A percentile compares a stretch with the other conserved stretches of the same genome.
phyloP scores from a whole-genome alignment of 2,888 invertebrate genomes.

The Hololepta plana region DNA sequence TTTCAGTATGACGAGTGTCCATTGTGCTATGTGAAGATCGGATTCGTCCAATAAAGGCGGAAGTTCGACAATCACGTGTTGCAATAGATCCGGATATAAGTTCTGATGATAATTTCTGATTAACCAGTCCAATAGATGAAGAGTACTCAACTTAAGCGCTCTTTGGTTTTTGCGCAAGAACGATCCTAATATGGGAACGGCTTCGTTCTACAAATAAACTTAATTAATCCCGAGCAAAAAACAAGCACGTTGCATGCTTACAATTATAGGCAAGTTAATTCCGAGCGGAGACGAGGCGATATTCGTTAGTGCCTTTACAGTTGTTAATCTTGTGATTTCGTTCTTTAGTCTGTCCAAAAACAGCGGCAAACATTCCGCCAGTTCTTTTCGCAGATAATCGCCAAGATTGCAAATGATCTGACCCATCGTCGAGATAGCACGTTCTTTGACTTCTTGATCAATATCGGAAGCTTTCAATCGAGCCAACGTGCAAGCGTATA shows the following conservation, averaged over 20 bases:
- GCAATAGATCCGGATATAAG: conserved; percentile 45
- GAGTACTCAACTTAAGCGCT: conserved; percentile 77
- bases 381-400: conserved; percentile 62
- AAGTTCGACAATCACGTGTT: conserved; percentile 67
- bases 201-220: conserved; percentile 48
- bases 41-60: conserved; percentile 83
- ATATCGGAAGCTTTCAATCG: conserved; percentile 88
- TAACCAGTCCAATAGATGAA: conserved; percentile 77
- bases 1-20: conserved; percentile 66
- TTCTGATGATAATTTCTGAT: conserved; percentile 66
- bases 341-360: conserved; percentile 89
- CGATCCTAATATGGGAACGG: conserved; percentile 80
- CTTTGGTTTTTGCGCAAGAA: conserved; percentile 94
- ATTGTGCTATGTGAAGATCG: conserved; percentile 92
- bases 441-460: conserved; percentile 98
- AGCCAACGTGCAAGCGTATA: conserved; percentile 71
- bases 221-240: conserved; percentile 11
- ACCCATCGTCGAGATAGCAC: conserved; percentile 93
- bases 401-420: conserved; percentile 87
- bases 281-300: conserved; percentile 80
- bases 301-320: conserved; percentile 89
- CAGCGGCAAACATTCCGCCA: conserved; percentile 77
- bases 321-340: conserved; percentile 91
- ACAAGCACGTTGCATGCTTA: conserved; percentile 22
- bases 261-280: conserved; percentile 70